Conservation (phyloP, 1,140 invertebrate species). For the Musca domestica region DNA sequence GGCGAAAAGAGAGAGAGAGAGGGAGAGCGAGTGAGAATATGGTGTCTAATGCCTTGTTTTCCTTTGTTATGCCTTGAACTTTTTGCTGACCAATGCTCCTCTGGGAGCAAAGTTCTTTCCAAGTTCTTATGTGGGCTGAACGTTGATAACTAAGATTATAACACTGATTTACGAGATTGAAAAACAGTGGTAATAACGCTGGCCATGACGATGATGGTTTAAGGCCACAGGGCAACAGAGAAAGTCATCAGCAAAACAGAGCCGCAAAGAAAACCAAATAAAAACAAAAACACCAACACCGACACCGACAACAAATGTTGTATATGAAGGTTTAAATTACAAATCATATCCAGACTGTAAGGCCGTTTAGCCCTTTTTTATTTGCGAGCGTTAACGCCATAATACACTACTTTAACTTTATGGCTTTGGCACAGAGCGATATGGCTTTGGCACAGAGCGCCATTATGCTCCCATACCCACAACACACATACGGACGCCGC, state of each 20-base stretch:
- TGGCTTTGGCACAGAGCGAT: too few species aligned
- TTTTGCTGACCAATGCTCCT: constrained; percentile 4
- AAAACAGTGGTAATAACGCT: neutral
- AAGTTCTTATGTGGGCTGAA: too few species aligned
- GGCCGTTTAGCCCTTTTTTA: constrained; percentile 7
- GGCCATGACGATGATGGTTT: constrained; percentile 7
- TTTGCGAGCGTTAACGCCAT: constrained; percentile 2
- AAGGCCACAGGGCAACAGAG: neutral
- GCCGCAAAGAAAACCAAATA: too few species aligned
- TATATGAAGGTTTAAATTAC: constrained; percentile 17
- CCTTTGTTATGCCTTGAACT: neutral
- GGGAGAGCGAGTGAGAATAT: too few species aligned
- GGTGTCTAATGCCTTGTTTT: neutral
- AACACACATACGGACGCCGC: too few species aligned
- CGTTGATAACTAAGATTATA: constrained; percentile 3
- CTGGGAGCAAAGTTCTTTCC: too few species aligned
- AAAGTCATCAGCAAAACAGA: too few species aligned
- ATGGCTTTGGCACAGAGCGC: too few species aligned
- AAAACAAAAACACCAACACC: neutral
- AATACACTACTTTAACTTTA: neutral
- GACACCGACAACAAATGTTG: too few species aligned
- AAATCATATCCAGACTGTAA: constrained; percentile 13
- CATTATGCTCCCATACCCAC: too few species aligned
- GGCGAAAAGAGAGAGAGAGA: too few species aligned
- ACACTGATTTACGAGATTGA: constrained; percentile 17